Conservation (phyloP, 2,113 vertebrate genomes). For the Muntiacus muntjak region DNA sequence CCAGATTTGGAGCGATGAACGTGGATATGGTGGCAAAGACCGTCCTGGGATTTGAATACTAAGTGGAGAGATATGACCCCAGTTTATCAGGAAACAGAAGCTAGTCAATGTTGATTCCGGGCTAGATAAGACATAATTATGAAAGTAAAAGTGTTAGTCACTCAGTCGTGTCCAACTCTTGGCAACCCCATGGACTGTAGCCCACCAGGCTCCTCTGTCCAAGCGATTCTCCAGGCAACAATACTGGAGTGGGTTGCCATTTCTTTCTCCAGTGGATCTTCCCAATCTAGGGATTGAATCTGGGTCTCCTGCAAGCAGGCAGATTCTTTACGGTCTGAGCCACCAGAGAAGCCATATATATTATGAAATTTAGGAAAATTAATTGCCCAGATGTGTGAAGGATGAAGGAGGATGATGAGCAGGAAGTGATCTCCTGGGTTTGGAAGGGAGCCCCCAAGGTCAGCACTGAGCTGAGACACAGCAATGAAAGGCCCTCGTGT, state of each 20-base stretch:
- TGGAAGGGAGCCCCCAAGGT: neutral
- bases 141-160: neutral
- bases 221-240: neutral
- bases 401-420: too few relatives aligned
- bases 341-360: neutral
- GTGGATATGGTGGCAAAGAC: accelerated
- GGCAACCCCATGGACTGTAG: neutral
- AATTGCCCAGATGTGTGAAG: neutral
- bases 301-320: neutral
- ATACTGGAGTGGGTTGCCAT: neutral
- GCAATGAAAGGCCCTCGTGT: accelerated
- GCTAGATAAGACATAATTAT: neutral
- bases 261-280: neutral
- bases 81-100: neutral
- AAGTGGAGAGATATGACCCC: accelerated
- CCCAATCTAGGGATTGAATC: accelerated
- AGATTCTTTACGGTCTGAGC: neutral
- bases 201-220: neutral
- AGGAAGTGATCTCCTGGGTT: neutral
- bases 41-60: accelerated
- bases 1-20: accelerated
- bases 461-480: neutral
- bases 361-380: neutral
- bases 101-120: neutral
- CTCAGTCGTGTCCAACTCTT: neutral